Conservation (phyloP, 2,113 vertebrate genomes). For the Prietella phreatophila region DNA sequence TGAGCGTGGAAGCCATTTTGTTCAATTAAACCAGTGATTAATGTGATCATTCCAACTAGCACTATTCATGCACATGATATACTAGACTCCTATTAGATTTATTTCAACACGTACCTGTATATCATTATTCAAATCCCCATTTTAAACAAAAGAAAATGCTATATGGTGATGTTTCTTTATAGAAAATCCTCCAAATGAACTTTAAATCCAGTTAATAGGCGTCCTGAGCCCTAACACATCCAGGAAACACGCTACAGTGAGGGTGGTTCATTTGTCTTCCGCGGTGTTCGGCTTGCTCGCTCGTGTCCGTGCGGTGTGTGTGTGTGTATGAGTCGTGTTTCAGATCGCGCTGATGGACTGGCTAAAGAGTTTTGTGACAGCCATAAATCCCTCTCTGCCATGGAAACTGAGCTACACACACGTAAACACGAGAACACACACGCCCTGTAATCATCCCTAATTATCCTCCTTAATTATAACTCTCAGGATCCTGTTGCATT, state of each 20-base stretch:
- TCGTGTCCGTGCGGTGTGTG: background rate
- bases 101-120: too few species aligned
- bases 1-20: too few species aligned
- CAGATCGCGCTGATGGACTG: conserved; percentile 64
- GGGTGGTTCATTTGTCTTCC: background rate
- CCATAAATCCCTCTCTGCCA: conserved; percentile 69
- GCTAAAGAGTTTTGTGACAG: conserved; percentile 63
- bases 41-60: too few species aligned
- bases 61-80: too few species aligned
- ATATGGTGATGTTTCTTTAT: too few species aligned
- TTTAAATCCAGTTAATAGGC: too few species aligned
- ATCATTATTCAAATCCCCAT: too few species aligned
- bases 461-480: conserved; percentile 37
- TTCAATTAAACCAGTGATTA: too few species aligned
- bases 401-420: conserved; percentile 63
- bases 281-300: background rate
- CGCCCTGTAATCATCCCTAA: conserved; percentile 43
- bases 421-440: conserved; percentile 44
- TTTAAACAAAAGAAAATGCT: too few species aligned
- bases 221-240: background rate
- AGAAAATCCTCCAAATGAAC: too few species aligned
- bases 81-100: too few species aligned
- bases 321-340: conserved; percentile 57
- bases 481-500: conserved; percentile 19
- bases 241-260: background rate